These are phyloP conservation scores for Nycticryphes semicollaris DNA, from an alignment of 2,113 vertebrate genomes.

Conservation along the genomic window DNA sequence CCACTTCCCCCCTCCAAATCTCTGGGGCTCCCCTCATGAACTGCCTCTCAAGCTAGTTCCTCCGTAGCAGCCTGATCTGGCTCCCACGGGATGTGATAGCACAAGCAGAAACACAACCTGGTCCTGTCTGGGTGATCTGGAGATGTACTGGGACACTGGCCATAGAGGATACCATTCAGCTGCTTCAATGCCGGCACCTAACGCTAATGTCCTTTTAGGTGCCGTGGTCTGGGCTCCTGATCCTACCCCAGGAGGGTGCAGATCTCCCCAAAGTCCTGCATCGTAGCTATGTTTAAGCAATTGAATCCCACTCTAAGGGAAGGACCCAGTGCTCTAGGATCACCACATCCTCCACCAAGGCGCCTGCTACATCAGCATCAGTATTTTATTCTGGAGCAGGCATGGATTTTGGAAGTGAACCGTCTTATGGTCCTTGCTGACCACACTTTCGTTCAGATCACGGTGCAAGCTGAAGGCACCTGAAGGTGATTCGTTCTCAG, in stretches of 20 bases:
- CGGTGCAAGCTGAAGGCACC: not conserved
- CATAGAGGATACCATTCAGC: not conserved
- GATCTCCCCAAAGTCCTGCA: not conserved
- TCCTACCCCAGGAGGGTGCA: not conserved
- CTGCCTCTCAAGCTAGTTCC: not conserved
- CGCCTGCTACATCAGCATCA: not conserved
- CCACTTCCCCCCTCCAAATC: not conserved
- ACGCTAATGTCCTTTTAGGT: not conserved
- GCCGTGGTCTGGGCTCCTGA: not conserved
- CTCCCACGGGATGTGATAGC: fast-evolving
- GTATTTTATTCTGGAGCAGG: not conserved
- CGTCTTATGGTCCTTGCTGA: not conserved
- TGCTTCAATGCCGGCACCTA: not conserved
- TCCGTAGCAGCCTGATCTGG: not conserved
- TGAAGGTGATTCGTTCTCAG: not conserved
- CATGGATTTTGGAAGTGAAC: not conserved
- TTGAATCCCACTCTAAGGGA: not conserved
- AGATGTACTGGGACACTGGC: not conserved
- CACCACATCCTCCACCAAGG: not conserved
- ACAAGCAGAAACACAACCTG: not conserved
- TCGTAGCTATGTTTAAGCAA: fast-evolving
- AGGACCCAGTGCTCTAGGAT: not conserved
- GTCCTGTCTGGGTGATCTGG: not conserved
- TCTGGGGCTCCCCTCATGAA: not conserved
- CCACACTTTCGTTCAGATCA: fast-evolving